Percentiles rank a stretch among this genome's conserved stretches.
phyloP scores from a whole-genome alignment of 2,113 vertebrate genomes.

The Scatophagus argus region DNA sequence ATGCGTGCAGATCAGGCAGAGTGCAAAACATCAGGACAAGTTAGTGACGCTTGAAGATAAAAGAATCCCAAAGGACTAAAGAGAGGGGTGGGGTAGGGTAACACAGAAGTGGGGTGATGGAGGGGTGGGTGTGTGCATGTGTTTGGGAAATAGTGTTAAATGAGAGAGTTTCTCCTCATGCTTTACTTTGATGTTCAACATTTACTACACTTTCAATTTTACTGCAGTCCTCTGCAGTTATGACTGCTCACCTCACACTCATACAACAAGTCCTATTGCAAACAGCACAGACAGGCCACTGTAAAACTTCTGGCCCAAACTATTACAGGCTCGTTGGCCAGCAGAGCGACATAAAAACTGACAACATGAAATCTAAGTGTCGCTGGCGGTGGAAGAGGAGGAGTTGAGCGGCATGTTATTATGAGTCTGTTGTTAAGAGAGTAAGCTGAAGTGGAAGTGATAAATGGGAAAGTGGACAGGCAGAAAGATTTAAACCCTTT shows the following conservation, averaged over 20 bases:
- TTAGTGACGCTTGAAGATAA: slow-evolving; percentile 33
- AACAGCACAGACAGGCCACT: slow-evolving; percentile 20
- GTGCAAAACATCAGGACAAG: slow-evolving; percentile 26
- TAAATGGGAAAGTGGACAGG: slow-evolving; percentile 30
- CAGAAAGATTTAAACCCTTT: slow-evolving; percentile 23
- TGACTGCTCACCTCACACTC: slow-evolving; percentile 25
- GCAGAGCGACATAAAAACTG: slow-evolving; percentile 52
- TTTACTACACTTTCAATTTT: not conserved
- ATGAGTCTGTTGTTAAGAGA: slow-evolving; percentile 22
- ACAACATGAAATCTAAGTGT: slow-evolving; percentile 54
- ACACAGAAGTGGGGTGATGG: not conserved
- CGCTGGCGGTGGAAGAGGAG: slow-evolving; percentile 24
- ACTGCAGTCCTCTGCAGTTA: slow-evolving; percentile 22
- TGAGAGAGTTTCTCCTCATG: slow-evolving; percentile 12
- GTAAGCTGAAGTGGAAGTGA: slow-evolving; percentile 30
- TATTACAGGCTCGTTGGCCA: slow-evolving; percentile 48
- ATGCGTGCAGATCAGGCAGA: slow-evolving; percentile 7
- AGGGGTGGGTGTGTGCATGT: not conserved
- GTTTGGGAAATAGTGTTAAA: slow-evolving; percentile 19
- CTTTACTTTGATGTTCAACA: not conserved
- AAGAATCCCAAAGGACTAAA: slow-evolving; percentile 15
- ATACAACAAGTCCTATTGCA: slow-evolving; percentile 4
- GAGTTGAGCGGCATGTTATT: slow-evolving; percentile 16
- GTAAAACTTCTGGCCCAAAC: slow-evolving; percentile 47
- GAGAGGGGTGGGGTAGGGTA: not conserved